Base-by-base conservation (phyloP, 2,113 vertebrate genomes). In the Neogobius melanostomus region DNA sequence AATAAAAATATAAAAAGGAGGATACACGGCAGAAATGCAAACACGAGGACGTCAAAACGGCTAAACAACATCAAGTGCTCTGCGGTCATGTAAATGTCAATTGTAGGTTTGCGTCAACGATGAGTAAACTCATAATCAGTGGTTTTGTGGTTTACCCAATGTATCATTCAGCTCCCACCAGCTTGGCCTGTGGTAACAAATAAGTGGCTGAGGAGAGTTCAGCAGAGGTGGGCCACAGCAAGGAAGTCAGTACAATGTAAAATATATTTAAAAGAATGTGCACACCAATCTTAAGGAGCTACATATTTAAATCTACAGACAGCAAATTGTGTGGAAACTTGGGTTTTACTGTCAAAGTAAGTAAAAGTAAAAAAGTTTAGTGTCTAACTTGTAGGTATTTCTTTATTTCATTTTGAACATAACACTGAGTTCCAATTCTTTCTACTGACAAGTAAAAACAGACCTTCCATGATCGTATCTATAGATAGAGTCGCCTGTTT, bases 111-210 rank as follows among this genome's bases (percentile, higher is more conserved):
- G 17, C 1, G 11, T 51, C 6, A 8, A 76, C 53, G 61, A 62
- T 59, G 50, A 74, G 54, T 21, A 76, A 78, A 80, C 78, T 72
- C 71, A 72, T 70, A 71, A 83, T 85, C 62, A 68, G 70, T 53
- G 75, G 84, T 80, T 85, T 77, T 79, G 76, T 70, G 82, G 84
- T 79, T 68, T 63, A 69, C 46, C 68, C 56, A 68, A 50, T 48
- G 49, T 48, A 78, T 74, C 70, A 66, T 74, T 75, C 44, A 42
- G 46, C 66, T 50, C 15, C 70, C 66, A 66, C 36, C 69, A 66
- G 49, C 21, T 9, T 15, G 42, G 56, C 66, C 54, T 57, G 59
- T 17, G 11, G 50, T 52, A 3, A 15, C 10, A 44, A 28, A 61
- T 74, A 59, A 47, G 51, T 53, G 69, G 66, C 66, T 63, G 45